These are phyloP conservation scores for Drosophila eugracilis DNA, from an alignment of 1,140 invertebrate species.

Conservation along the genomic window DNA sequence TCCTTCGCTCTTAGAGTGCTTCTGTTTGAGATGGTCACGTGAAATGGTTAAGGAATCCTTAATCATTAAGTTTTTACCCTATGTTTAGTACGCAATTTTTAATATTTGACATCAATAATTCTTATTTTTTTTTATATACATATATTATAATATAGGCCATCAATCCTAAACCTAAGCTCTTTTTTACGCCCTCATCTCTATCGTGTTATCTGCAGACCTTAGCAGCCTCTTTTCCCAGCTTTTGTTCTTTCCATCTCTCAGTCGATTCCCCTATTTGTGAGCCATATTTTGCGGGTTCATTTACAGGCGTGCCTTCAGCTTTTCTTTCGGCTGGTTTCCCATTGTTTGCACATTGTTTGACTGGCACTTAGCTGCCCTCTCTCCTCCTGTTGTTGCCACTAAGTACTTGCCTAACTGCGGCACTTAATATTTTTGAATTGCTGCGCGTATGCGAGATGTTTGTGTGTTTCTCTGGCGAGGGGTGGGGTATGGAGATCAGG, in stretches of 20 bases:
- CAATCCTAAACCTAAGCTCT: neutral
- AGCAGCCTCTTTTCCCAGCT: neutral
- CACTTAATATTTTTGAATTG: conserved; percentile 77
- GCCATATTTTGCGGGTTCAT: conserved; percentile 70
- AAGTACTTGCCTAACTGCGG: conserved; percentile 76
- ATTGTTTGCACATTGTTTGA: conserved; percentile 74
- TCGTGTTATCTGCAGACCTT: neutral
- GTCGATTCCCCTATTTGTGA: conserved; percentile 42
- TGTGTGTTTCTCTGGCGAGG: conserved; percentile 23
- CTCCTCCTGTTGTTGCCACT: conserved; percentile 48
- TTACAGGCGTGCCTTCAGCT: conserved; percentile 36
- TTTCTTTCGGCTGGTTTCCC: conserved; percentile 20
- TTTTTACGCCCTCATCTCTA: conserved; percentile 19
- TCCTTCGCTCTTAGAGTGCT: conserved; percentile 33
- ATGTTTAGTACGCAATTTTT: too few relatives aligned
- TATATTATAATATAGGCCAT: too few relatives aligned
- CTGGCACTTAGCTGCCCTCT: conserved; percentile 39
- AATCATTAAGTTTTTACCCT: too few relatives aligned
- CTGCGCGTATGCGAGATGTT: conserved; percentile 33
- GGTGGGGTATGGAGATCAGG: conserved; percentile 12
- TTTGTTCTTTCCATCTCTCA: neutral
- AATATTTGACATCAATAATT: too few relatives aligned
- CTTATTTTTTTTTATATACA: too few relatives aligned
- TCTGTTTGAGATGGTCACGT: conserved; percentile 22
- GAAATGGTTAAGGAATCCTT: neutral